Conservation (phyloP, 2,113 vertebrate genomes). For the Xyliphius kryptos region DNA sequence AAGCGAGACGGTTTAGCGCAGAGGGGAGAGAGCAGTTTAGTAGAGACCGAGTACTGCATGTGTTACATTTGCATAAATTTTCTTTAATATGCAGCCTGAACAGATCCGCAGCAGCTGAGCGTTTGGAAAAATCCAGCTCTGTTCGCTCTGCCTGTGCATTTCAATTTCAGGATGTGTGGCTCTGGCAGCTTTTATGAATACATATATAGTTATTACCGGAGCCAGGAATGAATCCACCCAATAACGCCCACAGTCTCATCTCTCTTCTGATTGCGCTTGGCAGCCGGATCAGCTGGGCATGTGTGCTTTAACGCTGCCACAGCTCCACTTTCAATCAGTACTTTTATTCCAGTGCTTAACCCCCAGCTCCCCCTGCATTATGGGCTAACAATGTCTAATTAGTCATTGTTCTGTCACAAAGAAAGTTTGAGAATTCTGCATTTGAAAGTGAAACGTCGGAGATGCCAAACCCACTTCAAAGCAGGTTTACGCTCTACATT, state of each 20-base stretch:
- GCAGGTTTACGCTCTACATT: no score
- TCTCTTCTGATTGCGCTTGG: background rate
- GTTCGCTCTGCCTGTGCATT: slow-evolving; percentile 2
- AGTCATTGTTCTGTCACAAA: no score
- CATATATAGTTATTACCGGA: slow-evolving; percentile 11
- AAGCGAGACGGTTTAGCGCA: background rate
- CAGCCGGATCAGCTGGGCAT: background rate
- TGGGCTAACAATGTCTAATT: background rate
- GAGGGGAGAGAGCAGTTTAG: background rate
- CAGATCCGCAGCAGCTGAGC: background rate
- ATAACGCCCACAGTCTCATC: slow-evolving; percentile 13
- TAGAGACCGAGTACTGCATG: no score
- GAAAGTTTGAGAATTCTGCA: no score
- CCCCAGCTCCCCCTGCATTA: background rate
- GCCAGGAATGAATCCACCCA: slow-evolving; percentile 12
- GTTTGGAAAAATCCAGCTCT: no score
- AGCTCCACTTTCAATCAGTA: background rate
- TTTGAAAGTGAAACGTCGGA: no score
- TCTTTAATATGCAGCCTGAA: slow-evolving; percentile 6
- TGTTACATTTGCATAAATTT: background rate
- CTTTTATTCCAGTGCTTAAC: background rate
- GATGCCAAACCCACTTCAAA: no score
- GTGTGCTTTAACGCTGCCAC: background rate
- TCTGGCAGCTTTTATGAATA: slow-evolving; percentile 21
- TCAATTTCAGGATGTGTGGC: background rate